Evolutionary conservation across 2,797 vertebrate species (phyloP), one percentile per base, ranked within the genome.

Genomic region (Anomalospiza imberbis): DNA sequence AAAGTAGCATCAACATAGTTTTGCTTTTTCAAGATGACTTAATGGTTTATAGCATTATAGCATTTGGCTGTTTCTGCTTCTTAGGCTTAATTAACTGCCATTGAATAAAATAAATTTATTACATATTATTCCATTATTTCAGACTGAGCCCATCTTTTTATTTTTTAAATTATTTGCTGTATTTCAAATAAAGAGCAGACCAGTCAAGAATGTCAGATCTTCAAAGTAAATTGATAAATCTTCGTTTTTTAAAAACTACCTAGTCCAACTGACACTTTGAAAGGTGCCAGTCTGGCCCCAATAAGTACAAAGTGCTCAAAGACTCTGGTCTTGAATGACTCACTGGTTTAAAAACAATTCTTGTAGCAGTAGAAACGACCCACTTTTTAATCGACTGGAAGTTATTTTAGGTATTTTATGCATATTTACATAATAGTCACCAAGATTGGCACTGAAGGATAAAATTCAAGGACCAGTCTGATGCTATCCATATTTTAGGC

Each of bases 311-410:
- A 92, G 63, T 31, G 31, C 88, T 91, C 34, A 48, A 86, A 88
- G 85, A 77, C 74, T 92, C 55, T 12, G 38, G 81, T 71, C 84
- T 74, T 89, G 61, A 79, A 85, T 94, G 89, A 94, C 88, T 94
- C 93, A 94, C 38, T 86, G 58, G 80, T 95, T 93, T 97, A 94
- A 97, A 96, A 96, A 94, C 93, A 95, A 94, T 93, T 61, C 63
- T 79, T 87, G 63, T 32, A 83, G 89, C 91, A 95, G 89, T 25
- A 89, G 92, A 79, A 96, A 93, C 12, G 77, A 96, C 94, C 93
- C 95, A 97, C 74, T 97, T 95, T 94, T 94, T 93, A 94, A 92
- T 90, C 5, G 13, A 40, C 77, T 90, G 80, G 34, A 80, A 79
- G 80, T 96, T 96, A 96, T 94, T 96, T 96, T 96, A 79, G 83